Evolutionary conservation across 2,888 invertebrate species (phyloP), one percentile per base, ranked within the genome.

Genomic region (Eupeodes latifasciatus): DNA sequence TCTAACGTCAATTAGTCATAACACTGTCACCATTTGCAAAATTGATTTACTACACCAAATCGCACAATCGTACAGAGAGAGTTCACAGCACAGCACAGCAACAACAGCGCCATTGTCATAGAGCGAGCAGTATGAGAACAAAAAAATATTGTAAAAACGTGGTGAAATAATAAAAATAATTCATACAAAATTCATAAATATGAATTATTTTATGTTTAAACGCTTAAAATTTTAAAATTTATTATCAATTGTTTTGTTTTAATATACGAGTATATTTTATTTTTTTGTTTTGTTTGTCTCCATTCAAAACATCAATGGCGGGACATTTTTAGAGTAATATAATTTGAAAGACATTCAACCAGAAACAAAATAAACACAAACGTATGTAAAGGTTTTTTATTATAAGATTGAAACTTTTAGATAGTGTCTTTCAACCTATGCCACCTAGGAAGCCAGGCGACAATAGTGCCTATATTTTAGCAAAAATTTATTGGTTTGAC

Each of bases 1-100:
- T 75, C 64, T 75, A 78, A 86, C 69, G 81, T 55, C 81, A 86
- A 86, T 86, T 86, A 86, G 81, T 81, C 85, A 86, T 86, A 86
- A 72, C 59, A 55, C 74, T 78, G 81, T 74, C 85, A 74, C 69
- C 77, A 61, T 75, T 27, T 86, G 78, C 53, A 64, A 69, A 81
- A 81, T 69, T 81, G 85, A 86, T 86, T 86, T 86, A 86, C 78
- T 75, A 78, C 81, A 61, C 74, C 74, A 78, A 55, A 78, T 27
- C 55, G 67, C 36, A 47, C 27, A 27, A 27, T 27, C 27, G 27
- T 16, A 62, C 71, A 72, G 47, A 27, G 27, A 27, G 27, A 27
- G 27, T 27, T 44, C 55, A 59, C 44, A 12, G 57, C 27, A 19
- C 9, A 11, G 40, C 40, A 9, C 40, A 4, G 40, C 40, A 9